These are phyloP conservation scores for Chaetophractus vellerosus DNA, from an alignment of 2,797 vertebrate species.

Conservation along the genomic window DNA sequence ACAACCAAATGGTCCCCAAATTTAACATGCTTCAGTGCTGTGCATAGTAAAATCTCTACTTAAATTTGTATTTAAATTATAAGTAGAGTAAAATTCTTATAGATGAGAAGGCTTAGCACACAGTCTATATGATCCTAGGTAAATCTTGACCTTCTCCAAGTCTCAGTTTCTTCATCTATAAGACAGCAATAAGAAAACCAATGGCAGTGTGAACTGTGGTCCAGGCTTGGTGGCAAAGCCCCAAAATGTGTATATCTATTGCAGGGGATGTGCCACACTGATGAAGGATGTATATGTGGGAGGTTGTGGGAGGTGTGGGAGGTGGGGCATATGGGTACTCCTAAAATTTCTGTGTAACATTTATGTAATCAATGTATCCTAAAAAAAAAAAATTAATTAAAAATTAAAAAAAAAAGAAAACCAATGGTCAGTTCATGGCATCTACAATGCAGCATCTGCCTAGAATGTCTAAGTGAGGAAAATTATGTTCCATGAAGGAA, in stretches of 20 bases:
- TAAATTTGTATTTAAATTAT: constrained; percentile 4
- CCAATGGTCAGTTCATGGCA: background rate
- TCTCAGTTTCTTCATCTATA: constrained; percentile 31
- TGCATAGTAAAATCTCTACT: background rate
- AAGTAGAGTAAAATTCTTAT: background rate
- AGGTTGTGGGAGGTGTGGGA: no score
- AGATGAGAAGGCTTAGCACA: background rate
- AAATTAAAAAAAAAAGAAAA: no score
- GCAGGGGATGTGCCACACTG: no score
- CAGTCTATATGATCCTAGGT: background rate
- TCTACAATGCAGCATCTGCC: background rate
- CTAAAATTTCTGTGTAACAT: no score
- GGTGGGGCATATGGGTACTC: no score
- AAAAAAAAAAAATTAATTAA: no score
- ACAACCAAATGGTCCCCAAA: constrained; percentile 2
- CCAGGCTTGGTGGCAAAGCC: no score
- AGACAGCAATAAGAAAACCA: constrained; percentile 4
- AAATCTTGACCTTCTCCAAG: background rate
- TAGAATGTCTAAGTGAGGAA: background rate
- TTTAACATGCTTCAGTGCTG: background rate
- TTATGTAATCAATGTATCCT: no score
- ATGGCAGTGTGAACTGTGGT: no score
- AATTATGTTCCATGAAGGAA: constrained; percentile 1
- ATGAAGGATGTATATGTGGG: no score
- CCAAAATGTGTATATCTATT: no score